Conservation (phyloP, 2,888 invertebrate species). For the Schizaphis graminum region DNA sequence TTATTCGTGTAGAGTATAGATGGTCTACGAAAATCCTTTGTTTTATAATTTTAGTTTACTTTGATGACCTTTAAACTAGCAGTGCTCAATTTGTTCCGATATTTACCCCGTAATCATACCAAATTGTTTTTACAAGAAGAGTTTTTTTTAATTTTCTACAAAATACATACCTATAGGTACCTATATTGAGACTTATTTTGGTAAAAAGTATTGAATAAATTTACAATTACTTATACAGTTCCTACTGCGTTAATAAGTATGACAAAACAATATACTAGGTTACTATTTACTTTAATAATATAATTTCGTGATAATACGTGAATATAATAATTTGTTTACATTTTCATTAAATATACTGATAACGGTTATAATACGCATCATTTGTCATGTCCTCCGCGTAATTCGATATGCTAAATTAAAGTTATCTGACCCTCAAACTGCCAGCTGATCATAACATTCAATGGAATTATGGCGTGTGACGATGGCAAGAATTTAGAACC, state of each 20-base stretch:
- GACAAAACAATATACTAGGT: not conserved
- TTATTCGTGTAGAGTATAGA: not conserved
- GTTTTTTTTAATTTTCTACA: not conserved
- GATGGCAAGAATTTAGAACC: not conserved
- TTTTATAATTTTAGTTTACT: not conserved
- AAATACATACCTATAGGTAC: not conserved
- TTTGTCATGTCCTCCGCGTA: not conserved
- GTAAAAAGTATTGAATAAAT: not conserved
- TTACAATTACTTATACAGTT: too few species aligned
- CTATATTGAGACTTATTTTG: not conserved
- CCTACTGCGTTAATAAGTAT: not conserved
- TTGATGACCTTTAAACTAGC: not conserved
- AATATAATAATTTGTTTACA: not conserved
- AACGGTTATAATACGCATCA: not conserved
- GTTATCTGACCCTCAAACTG: not conserved
- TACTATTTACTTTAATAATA: not conserved
- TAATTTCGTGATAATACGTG: not conserved
- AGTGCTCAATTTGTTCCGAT: not conserved
- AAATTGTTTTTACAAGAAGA: not conserved
- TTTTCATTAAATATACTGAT: not conserved
- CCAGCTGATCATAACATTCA: not conserved
- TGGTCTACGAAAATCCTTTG: not conserved
- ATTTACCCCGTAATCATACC: not conserved
- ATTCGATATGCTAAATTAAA: not conserved
- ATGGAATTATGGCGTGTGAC: not conserved